Conservation (phyloP, 2,797 vertebrate genomes). For the Columba guinea region DNA sequence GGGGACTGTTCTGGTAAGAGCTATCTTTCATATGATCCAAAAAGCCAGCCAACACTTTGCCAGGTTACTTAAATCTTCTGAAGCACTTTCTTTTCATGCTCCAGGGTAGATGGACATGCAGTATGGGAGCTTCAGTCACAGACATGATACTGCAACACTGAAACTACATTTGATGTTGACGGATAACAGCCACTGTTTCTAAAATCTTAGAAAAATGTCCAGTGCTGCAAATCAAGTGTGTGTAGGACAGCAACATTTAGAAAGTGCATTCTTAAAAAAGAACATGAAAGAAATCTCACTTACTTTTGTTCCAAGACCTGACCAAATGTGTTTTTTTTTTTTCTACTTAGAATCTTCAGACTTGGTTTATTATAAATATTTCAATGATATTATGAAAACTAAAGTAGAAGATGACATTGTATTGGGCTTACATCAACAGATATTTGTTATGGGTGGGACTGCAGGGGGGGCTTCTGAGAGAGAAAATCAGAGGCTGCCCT, state of each 20-base stretch:
- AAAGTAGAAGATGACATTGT: not conserved
- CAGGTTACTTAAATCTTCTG: not conserved
- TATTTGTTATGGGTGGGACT: accelerated
- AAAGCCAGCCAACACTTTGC: not conserved
- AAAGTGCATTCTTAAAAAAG: not conserved
- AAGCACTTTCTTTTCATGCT: not conserved
- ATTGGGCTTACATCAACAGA: not conserved
- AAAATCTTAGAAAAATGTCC: not conserved
- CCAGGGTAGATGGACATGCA: not conserved
- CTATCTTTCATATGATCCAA: not conserved
- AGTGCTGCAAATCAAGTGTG: not conserved
- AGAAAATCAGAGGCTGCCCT: not conserved
- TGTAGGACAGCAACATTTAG: not conserved
- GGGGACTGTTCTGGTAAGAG: not conserved
- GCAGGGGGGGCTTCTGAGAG: not conserved
- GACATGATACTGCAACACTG: not conserved
- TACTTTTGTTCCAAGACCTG: not conserved
- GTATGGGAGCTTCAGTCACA: not conserved
- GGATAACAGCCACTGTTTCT: not conserved
- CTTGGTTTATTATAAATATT: not conserved
- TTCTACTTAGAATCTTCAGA: not conserved
- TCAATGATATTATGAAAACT: not conserved
- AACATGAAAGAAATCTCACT: not conserved
- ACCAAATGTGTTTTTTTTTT: not conserved
- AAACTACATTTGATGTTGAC: not conserved